Base-by-base conservation (phyloP, 2,888 invertebrate species). In the Nemurella pictetii region DNA sequence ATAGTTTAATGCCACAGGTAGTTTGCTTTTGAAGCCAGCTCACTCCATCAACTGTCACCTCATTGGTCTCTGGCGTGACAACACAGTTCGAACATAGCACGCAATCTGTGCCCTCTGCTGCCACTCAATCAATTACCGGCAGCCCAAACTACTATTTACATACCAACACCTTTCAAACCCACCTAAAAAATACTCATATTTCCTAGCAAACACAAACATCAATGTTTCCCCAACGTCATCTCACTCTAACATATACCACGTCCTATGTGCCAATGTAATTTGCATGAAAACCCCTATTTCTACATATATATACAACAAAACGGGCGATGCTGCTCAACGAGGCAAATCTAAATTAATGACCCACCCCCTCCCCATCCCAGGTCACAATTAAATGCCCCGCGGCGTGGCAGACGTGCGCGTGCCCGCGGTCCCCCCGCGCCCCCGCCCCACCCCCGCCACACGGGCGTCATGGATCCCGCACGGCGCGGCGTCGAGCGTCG, bases 401-500 rank as follows among this genome's bases (percentile, higher is more conserved):
- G 55, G 55, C 55, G 55, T 55, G 15, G 55, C 9, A 20, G 55
- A 20, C 55, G 15, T 28, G 75, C 75, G 75, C 75, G 9, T 75
- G 75, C 75, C 26, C 75, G 26, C 28, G 27, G 26, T 26, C 75
- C 15, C 26, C 26, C 75, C 55, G 7, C n/a, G n/a, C 75, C 55
- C 55, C 55, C 55, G 15, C 75, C 26, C 75, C 26, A 7, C 75
- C 75, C 75, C 75, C 75, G 7, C 75, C 20, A 75, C 26, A 26
- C 27, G 27, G 26, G 27, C 75, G 28, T 75, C 75, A 75, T 26
- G 75, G 75, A 28, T 26, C 75, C n/a, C n/a, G n/a, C 28, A 28
- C 27, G 26, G 75, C 75, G 75, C 75, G 27, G 75, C 75, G 75
- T n/a, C n/a, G n/a, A n/a, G 75, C 75, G 75, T 26, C 28, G n/a